phyloP scores from a whole-genome alignment of 2,888 invertebrate genomes.

The Choristoneura rosaceana region DNA sequence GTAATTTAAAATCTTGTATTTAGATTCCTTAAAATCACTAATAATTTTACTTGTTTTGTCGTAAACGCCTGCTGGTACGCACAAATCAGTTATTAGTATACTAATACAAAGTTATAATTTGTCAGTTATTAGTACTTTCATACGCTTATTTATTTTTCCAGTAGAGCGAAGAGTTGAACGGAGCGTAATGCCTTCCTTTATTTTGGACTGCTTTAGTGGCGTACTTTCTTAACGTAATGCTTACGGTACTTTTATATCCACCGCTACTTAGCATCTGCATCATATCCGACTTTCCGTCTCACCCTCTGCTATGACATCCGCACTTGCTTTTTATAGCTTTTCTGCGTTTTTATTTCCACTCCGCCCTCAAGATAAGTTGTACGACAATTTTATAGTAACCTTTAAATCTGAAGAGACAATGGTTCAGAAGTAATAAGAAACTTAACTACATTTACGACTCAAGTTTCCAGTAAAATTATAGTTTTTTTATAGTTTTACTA shows the following conservation, averaged over 20 bases:
- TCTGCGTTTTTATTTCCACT: conserved; percentile 60
- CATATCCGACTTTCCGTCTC: conserved; percentile 44
- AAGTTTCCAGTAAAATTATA: not conserved
- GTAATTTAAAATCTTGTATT: too few species aligned
- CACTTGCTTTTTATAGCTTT: conserved; percentile 65
- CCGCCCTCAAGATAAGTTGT: conserved; percentile 49
- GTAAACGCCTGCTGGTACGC: not conserved
- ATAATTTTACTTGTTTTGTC: not conserved
- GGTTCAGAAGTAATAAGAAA: not conserved
- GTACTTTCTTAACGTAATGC: conserved; percentile 51
- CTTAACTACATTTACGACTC: not conserved
- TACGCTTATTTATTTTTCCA: not conserved
- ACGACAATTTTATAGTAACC: conserved; percentile 36
- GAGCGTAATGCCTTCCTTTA: conserved; percentile 42
- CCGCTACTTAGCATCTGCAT: conserved; percentile 58
- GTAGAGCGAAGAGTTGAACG: conserved; percentile 42
- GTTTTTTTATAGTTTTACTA: not conserved
- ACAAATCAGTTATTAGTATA: not conserved
- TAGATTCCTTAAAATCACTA: not conserved
- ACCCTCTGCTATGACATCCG: conserved; percentile 60
- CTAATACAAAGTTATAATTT: not conserved
- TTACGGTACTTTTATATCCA: conserved; percentile 52
- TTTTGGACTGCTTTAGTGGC: conserved; percentile 45
- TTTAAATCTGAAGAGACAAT: conserved; percentile 6
- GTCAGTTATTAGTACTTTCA: not conserved